Percentiles rank a stretch among this genome's conserved stretches.
Evolutionary conservation across 2,113 vertebrate species (phyloP).

Genomic region (Emydocephalus ijimae): DNA sequence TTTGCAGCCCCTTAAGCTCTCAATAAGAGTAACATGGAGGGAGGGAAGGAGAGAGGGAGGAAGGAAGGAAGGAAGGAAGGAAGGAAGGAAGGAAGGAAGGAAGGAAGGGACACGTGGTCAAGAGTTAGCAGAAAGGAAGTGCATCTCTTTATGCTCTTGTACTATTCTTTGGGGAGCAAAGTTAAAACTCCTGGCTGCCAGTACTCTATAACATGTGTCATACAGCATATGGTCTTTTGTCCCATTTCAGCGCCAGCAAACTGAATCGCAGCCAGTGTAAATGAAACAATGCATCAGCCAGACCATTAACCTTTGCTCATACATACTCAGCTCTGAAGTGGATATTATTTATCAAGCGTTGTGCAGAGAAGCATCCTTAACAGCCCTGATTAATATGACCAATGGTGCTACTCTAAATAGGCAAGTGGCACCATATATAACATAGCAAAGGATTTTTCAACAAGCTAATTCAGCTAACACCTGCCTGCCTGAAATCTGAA

Average conservation of each 20-base stretch:
- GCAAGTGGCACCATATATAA: neutral
- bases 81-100: neutral
- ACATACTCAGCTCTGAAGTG: slow-evolving; percentile 23
- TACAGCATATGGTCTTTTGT: slow-evolving; percentile 27
- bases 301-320: slow-evolving; percentile 38
- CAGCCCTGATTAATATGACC: slow-evolving; percentile 25
- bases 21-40: neutral
- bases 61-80: neutral
- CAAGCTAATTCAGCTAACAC: neutral
- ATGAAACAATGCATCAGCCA: slow-evolving; percentile 24
- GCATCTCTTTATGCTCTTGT: slow-evolving; percentile 4
- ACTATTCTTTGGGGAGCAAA: slow-evolving; percentile 19
- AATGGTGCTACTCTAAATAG: slow-evolving; percentile 23
- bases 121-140: neutral
- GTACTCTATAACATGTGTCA: neutral
- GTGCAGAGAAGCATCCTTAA: slow-evolving; percentile 38
- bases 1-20: neutral
- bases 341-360: slow-evolving; percentile 42
- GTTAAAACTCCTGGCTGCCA: slow-evolving; percentile 30
- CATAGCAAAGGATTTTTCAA: neutral
- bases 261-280: slow-evolving; percentile 31
- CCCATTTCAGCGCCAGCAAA: slow-evolving; percentile 21
- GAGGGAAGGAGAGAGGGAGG: neutral
- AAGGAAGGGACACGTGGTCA: neutral
- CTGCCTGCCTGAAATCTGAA: neutral